Conservation (phyloP, 2,888 invertebrate species). For the Phyllotreta cruciferae region DNA sequence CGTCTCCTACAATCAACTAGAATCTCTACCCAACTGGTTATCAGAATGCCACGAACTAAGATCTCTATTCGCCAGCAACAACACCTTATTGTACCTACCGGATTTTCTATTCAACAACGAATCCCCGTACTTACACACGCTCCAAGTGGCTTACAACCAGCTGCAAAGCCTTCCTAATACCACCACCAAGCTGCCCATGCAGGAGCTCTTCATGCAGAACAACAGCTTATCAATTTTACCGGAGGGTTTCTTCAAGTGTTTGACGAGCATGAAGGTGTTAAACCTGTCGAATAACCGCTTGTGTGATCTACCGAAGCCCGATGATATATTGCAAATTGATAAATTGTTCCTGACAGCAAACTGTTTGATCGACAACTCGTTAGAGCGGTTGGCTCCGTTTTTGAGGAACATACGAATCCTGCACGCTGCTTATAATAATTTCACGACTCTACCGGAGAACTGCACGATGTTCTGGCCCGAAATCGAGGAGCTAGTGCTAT, state of each 20-base stretch:
- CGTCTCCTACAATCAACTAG: slow-evolving; percentile 79
- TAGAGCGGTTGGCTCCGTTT: slow-evolving; percentile 67
- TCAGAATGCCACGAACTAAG: slow-evolving; percentile 75
- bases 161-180: slow-evolving; percentile 76
- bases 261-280: slow-evolving; percentile 70
- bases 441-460: slow-evolving; percentile 75
- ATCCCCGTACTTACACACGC: slow-evolving; percentile 73
- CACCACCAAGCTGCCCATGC: slow-evolving; percentile 70
- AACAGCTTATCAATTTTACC: slow-evolving; percentile 79
- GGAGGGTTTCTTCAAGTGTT: slow-evolving; percentile 76
- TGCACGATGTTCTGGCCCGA: slow-evolving; percentile 79
- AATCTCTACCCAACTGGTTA: slow-evolving; percentile 78
- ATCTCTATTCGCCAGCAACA: slow-evolving; percentile 78
- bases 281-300: slow-evolving; percentile 83
- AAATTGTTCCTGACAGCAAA: slow-evolving; percentile 79
- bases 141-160: slow-evolving; percentile 81
- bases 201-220: slow-evolving; percentile 77
- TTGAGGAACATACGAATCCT: slow-evolving; percentile 73
- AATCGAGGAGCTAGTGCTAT: slow-evolving; percentile 81
- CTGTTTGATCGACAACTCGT: slow-evolving; percentile 71
- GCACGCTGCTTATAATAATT: slow-evolving; percentile 81
- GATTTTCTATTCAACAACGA: slow-evolving; percentile 79
- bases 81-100: slow-evolving; percentile 72
- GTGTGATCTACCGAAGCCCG: slow-evolving; percentile 68
- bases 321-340: slow-evolving; percentile 69